phyloP scores from a whole-genome alignment of 2,113 vertebrate genomes.

The Oryzias javanicus region DNA sequence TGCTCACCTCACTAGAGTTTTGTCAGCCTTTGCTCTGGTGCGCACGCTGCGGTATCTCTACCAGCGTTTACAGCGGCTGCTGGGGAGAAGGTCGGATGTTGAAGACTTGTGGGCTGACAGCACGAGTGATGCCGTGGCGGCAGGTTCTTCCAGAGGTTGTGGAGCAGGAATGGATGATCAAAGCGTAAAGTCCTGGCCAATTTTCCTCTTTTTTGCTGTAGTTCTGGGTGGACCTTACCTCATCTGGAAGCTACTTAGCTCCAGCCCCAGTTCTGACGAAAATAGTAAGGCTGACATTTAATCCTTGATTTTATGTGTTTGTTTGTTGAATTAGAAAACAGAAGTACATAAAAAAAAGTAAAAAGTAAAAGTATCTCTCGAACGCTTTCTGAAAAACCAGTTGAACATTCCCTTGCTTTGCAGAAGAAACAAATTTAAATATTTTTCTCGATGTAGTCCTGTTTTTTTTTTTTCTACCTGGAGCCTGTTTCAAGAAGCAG shows the following conservation, averaged over 20 bases:
- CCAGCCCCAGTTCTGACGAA: conserved; percentile 78
- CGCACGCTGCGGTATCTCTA: conserved; percentile 92
- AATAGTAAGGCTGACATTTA: conserved; percentile 67
- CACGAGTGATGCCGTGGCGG: conserved; percentile 75
- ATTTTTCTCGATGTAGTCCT: not conserved
- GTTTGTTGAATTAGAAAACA: not conserved
- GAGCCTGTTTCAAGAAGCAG: too few species aligned
- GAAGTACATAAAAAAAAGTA: not conserved
- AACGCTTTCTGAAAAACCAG: not conserved
- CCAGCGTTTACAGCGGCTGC: conserved; percentile 81
- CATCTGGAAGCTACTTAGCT: conserved; percentile 94
- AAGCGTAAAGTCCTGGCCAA: conserved; percentile 94
- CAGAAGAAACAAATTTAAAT: too few species aligned
- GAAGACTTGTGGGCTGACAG: conserved; percentile 96
- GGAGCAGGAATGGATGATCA: conserved; percentile 75
- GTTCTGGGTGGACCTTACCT: conserved; percentile 94
- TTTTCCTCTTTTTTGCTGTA: conserved; percentile 95
- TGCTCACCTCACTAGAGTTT: conserved; percentile 91
- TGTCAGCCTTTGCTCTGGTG: conserved; percentile 94
- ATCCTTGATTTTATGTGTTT: not conserved
- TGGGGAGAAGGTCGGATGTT: conserved; percentile 82
- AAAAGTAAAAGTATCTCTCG: not conserved
- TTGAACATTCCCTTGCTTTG: not conserved
- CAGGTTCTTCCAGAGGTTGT: conserved; percentile 10
- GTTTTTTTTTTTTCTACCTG: not conserved